These are phyloP conservation scores for Muscidifurax raptorellus DNA, from an alignment of 1,140 invertebrate genomes.

Conservation along the genomic window DNA sequence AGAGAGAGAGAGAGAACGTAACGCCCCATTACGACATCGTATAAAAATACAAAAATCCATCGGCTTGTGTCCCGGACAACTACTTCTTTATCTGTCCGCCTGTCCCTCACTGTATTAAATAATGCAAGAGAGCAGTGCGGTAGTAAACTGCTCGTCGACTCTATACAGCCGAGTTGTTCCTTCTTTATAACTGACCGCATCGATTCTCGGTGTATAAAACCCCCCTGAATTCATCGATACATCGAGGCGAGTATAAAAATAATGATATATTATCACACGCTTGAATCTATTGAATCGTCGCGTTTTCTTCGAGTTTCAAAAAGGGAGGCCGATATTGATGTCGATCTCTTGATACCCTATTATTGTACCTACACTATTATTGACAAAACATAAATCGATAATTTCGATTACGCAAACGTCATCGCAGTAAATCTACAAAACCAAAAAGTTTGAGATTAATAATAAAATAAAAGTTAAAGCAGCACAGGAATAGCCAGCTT, in stretches of 20 bases:
- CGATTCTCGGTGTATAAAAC: too few species aligned
- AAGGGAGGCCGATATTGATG: too few species aligned
- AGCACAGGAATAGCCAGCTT: neutral
- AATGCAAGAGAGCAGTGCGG: neutral
- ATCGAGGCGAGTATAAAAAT: neutral
- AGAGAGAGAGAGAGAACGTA: neutral
- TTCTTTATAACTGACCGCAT: too few species aligned
- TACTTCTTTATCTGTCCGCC: neutral
- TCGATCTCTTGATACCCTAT: too few species aligned
- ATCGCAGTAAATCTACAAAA: too few species aligned
- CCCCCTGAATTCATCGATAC: too few species aligned
- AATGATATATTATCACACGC: conserved; percentile 9
- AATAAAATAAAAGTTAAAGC: neutral
- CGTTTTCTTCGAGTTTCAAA: too few species aligned
- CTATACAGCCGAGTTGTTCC: too few species aligned
- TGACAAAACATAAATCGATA: too few species aligned
- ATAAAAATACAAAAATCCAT: neutral
- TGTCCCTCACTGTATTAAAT: neutral
- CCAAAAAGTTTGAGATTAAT: neutral
- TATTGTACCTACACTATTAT: too few species aligned
- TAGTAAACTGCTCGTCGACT: neutral
- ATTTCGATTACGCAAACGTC: too few species aligned
- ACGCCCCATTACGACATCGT: neutral
- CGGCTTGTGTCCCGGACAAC: neutral
- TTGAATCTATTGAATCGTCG: neutral